Evolutionary conservation across 1,140 invertebrate species (phyloP).

Genomic region (Leptonema lineaticorne): DNA sequence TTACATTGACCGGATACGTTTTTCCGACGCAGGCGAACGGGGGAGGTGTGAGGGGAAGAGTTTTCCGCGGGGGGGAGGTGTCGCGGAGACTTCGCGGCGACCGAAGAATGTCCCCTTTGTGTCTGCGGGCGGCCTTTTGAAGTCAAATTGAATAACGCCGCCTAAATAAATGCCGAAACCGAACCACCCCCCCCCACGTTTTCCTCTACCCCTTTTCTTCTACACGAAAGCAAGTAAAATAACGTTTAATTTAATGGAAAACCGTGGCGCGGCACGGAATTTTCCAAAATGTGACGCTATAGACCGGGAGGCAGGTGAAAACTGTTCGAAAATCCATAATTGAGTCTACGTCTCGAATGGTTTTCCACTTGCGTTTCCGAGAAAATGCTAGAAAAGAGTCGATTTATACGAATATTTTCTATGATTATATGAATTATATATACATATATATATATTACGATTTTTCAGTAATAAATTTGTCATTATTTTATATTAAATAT

Average conservation of each 20-base stretch:
- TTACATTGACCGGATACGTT: too few relatives aligned
- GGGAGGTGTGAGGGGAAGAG: neutral
- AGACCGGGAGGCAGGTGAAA: neutral
- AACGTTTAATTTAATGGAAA: conserved; percentile 19
- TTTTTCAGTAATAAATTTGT: too few relatives aligned
- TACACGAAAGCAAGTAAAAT: conserved; percentile 14
- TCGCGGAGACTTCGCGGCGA: neutral
- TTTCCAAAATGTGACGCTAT: neutral
- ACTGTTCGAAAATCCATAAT: conserved; percentile 8
- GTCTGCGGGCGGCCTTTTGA: conserved; percentile 7
- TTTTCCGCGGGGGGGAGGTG: neutral
- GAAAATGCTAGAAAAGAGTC: neutral
- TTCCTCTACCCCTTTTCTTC: too few relatives aligned
- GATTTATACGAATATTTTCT: too few relatives aligned
- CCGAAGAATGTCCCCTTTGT: conserved; percentile 15
- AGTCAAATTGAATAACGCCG: conserved; percentile 18
- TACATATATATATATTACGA: neutral
- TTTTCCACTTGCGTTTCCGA: neutral
- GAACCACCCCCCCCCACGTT: neutral
- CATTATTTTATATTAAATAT: too few relatives aligned
- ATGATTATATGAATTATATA: neutral
- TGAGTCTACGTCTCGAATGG: neutral
- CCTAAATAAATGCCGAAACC: conserved; percentile 7
- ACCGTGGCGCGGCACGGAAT: neutral
- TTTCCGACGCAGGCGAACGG: neutral